phyloP scores from a whole-genome alignment of 2,888 invertebrate species.

The Rhingia campestris region DNA sequence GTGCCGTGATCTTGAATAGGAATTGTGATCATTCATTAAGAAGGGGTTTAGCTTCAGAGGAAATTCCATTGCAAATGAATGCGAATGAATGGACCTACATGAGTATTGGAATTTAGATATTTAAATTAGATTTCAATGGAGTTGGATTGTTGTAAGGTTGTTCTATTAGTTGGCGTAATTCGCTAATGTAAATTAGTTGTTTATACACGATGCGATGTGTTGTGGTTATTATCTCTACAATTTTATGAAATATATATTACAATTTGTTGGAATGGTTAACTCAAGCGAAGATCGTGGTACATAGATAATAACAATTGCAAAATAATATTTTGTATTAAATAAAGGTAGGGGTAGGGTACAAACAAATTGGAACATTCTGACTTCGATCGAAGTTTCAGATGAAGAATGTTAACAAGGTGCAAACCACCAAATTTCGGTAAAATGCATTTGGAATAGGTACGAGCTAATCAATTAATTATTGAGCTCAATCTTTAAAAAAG shows the following conservation, averaged over 20 bases:
- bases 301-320: no score
- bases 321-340: no score
- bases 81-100: constrained; percentile 54
- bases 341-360: no score
- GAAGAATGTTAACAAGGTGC: no score
- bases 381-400: no score
- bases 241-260: background rate
- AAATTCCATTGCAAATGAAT: constrained; percentile 52
- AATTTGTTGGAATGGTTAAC: constrained; percentile 4
- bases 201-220: background rate
- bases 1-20: constrained; percentile 62
- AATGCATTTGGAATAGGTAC: no score
- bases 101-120: constrained; percentile 40
- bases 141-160: constrained; percentile 1
- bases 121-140: constrained; percentile 57
- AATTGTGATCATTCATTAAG: constrained; percentile 65
- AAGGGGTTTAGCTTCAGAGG: constrained; percentile 43
- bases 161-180: constrained; percentile 31
- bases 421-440: no score
- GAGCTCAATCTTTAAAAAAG: no score
- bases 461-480: no score
- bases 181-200: constrained; percentile 46
- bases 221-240: background rate
- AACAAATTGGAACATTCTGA: no score
- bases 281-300: no score